A percentile compares a stretch with the other conserved stretches of the same genome.
Conservation (phyloP, 1,140 invertebrate genomes). For the Pseudomyrmex cubaensis region DNA sequence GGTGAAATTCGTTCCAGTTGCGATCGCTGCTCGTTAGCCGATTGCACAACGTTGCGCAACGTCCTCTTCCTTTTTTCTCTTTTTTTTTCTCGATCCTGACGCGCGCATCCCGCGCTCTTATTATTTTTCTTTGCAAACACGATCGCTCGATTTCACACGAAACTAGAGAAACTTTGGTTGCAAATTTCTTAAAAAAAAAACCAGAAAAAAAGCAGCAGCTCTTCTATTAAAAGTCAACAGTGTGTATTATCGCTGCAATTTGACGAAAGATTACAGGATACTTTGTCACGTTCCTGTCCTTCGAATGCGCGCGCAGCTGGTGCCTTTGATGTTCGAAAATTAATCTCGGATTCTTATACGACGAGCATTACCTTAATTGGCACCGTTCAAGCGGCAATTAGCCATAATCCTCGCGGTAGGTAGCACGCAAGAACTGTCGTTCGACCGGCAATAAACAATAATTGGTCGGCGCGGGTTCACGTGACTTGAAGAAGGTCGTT, state of each 20-base stretch:
- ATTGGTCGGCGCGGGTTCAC: conserved; percentile 28
- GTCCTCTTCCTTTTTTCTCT: conserved; percentile 15
- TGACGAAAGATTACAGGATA: not conserved
- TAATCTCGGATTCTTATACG: conserved; percentile 32
- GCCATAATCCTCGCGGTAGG: conserved; percentile 1
- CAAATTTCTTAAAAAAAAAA: not conserved
- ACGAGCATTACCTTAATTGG: conserved; percentile 44
- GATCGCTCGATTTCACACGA: not conserved
- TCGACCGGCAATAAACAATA: conserved; percentile 47
- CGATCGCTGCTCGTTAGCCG: conserved; percentile 67
- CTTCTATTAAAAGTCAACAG: too few relatives aligned
- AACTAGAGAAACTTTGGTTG: not conserved
- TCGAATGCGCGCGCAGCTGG: not conserved
- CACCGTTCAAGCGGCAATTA: conserved; percentile 25
- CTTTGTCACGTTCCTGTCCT: not conserved
- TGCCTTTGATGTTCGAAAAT: not conserved
- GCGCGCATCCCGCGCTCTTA: conserved; percentile 26
- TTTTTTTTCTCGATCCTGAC: not conserved
- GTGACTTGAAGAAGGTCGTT: conserved; percentile 13
- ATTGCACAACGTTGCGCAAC: conserved; percentile 72
- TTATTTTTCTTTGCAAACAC: conserved; percentile 1
- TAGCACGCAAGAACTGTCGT: conserved; percentile 29
- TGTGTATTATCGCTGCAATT: not conserved
- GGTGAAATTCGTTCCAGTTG: conserved; percentile 77
- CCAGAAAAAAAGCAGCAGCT: not conserved